Conservation (phyloP, 2,888 invertebrate species). For the Empis livida region DNA sequence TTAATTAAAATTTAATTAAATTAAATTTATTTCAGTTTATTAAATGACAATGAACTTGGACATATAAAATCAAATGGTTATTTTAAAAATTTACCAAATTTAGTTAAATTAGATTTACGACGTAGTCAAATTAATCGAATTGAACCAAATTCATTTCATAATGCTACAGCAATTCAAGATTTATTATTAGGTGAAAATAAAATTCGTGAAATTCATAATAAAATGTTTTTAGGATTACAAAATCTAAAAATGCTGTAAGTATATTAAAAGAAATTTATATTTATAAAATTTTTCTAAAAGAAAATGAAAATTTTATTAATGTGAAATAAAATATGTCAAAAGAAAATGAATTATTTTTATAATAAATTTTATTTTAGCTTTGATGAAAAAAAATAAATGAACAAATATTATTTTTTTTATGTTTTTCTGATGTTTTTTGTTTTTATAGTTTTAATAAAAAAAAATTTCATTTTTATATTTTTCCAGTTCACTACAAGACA, state of each 20-base stretch:
- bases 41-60: conserved; percentile 80
- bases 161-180: conserved; percentile 77
- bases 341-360: background rate
- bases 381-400: background rate
- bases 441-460: background rate
- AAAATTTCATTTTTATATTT: conserved; percentile 4
- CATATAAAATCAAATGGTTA: conserved; percentile 77
- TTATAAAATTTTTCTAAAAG: no score
- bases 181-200: conserved; percentile 81
- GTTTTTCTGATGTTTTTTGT: background rate
- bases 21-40: conserved; percentile 43
- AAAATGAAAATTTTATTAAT: background rate
- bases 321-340: no score
- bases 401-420: background rate
- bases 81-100: conserved; percentile 76
- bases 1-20: no score
- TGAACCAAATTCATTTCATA: conserved; percentile 88
- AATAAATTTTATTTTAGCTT: background rate
- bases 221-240: conserved; percentile 86
- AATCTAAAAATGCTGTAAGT: conserved; percentile 68
- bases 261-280: conserved; percentile 3
- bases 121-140: conserved; percentile 81
- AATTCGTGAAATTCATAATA: conserved; percentile 75
- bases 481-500: conserved; percentile 68
- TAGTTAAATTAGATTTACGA: conserved; percentile 78